phyloP scores from a whole-genome alignment of 2,888 invertebrate genomes.

The Drosophila colorata region DNA sequence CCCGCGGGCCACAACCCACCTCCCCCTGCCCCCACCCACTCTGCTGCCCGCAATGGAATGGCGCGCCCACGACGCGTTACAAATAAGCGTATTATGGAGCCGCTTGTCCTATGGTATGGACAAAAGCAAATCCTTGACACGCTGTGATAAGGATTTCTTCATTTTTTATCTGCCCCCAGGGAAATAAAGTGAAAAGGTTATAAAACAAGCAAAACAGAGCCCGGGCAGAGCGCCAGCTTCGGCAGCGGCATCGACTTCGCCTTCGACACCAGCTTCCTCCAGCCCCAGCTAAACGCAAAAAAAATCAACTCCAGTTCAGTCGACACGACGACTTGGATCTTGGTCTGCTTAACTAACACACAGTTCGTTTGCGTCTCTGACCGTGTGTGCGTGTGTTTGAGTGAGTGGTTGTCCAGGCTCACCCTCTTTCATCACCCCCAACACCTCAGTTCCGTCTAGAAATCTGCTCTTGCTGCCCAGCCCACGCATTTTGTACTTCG shows the following conservation, averaged over 20 bases:
- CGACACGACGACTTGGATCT: conserved; percentile 35
- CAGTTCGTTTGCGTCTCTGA: conserved; percentile 1
- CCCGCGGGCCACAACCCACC: conserved; percentile 5
- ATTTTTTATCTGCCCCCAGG: conserved; percentile 83
- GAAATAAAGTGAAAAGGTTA: conserved; percentile 83
- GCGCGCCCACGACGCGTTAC: conserved; percentile 75
- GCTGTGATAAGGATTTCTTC: conserved; percentile 83
- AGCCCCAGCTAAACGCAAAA: conserved; percentile 44
- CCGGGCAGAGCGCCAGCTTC: conserved; percentile 25
- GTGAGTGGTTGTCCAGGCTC: conserved; percentile 26
- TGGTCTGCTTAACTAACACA: conserved; percentile 46
- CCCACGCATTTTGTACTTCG: conserved; percentile 59
- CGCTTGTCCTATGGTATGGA: conserved; percentile 75
- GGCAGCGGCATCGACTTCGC: conserved; percentile 8
- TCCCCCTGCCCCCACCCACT: conserved; percentile 1
- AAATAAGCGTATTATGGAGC: conserved; percentile 81
- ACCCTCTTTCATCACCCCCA: conserved; percentile 15
- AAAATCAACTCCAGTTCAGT: conserved; percentile 54
- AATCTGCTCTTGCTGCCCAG: conserved; percentile 34
- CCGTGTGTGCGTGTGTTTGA: conserved; percentile 5
- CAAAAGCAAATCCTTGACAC: conserved; percentile 83
- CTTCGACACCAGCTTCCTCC: conserved; percentile 6
- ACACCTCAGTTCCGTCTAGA: conserved; percentile 3
- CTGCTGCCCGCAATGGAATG: conserved; percentile 20
- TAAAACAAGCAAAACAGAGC: conserved; percentile 75